phyloP scores from a whole-genome alignment of 2,888 invertebrate species.

The Nemotelus pantherinus region DNA sequence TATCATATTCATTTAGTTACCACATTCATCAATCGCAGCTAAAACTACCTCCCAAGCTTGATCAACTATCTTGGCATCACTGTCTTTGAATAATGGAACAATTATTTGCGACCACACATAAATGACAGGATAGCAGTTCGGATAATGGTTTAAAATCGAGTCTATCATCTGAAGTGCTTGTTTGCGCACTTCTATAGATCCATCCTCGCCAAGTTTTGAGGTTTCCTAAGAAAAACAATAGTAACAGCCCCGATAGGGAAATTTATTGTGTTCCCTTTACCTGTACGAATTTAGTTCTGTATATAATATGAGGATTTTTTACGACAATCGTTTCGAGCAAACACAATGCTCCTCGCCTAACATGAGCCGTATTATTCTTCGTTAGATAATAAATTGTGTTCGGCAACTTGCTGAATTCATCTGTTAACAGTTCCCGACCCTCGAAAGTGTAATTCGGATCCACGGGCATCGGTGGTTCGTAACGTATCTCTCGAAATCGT shows the following conservation, averaged over 20 bases:
- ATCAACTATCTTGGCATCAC: constrained; percentile 58
- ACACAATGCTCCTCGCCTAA: constrained; percentile 59
- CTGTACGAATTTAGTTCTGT: constrained; percentile 61
- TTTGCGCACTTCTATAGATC: constrained; percentile 59
- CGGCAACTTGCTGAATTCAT: constrained; percentile 58
- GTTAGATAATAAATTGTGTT: constrained; percentile 57
- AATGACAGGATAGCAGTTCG: constrained; percentile 61
- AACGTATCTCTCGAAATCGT: constrained; percentile 57
- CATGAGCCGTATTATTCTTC: constrained; percentile 55
- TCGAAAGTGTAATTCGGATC: constrained; percentile 59
- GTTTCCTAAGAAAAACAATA: constrained; percentile 53
- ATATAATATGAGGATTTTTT: constrained; percentile 60
- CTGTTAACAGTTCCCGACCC: constrained; percentile 57
- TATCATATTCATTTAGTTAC: background rate
- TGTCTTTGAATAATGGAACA: constrained; percentile 59
- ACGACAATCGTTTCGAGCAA: constrained; percentile 59
- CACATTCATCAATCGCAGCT: background rate
- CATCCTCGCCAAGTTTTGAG: constrained; percentile 57
- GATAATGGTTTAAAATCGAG: constrained; percentile 57
- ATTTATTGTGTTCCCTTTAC: constrained; percentile 45
- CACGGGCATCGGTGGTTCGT: constrained; percentile 55
- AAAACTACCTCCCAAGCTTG: constrained; percentile 53
- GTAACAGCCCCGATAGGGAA: background rate
- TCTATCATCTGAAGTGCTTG: constrained; percentile 59
- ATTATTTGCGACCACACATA: constrained; percentile 62